Evolutionary conservation across 2,113 vertebrate genomes (phyloP), one percentile per base, ranked within the genome.

Genomic region (Oncorhynchus clarkii): DNA sequence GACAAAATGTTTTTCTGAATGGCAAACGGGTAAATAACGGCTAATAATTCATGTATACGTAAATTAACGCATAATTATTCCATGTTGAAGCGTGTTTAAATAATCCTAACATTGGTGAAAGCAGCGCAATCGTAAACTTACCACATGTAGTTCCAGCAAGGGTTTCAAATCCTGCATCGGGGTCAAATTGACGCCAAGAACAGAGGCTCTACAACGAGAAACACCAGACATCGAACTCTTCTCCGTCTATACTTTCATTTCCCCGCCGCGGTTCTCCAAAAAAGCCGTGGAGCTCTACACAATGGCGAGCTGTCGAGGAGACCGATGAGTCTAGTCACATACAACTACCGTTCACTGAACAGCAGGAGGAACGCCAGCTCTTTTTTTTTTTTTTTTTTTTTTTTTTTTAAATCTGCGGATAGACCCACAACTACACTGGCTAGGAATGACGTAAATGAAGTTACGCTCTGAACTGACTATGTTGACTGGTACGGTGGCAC

Each of bases 111-210:
- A 54, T 16, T 18, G 51, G 14, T 5, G 48, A 39, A 48, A 26
- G 68, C 45, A 24, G 2, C 18, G 29, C 31, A 69, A 69, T n/a
- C 67, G 49, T 78, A 65, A 77, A 84, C 84, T 86, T 78, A 86
- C 84, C 81, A 73, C 84, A 84, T 84, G 82, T 65, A 82, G 72
- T 80, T 78, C 84, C 72, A 13, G 72, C 75, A 82, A 66, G 72
- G 79, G 71, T 48, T 76, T 77, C 74, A 69, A 71, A 82, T 75
- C 79, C 81, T 11, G 76, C 79, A 81, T 79, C 59, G 76, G 76
- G 48, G 65, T 75, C 76, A 71, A 39, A 18, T 69, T 72, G 76
- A 59, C 1, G 72, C 54, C 74, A 2, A 20, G 69, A 71, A 62
- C 39, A 48, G 78, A 29, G 26, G 73, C 51, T 60, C 26, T 51